These are phyloP conservation scores for Xenopus tropicalis DNA, from an alignment of 2,113 vertebrate species.

Conservation along the genomic window UCB_Xtro_10.0 CM004450.2:94190001-94190500, in stretches of 20 bases:
- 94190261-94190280: slow-evolving; percentile 38
- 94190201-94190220: slow-evolving; percentile 41
- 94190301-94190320: slow-evolving; percentile 10
- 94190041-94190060: not conserved
- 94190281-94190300: slow-evolving; percentile 23
- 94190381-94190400: slow-evolving; percentile 23
- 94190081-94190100: not conserved
- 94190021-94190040: not conserved
- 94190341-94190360: slow-evolving; percentile 5
- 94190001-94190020: too few relatives aligned
- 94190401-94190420: not conserved
- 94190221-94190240: slow-evolving; percentile 44
- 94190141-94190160: slow-evolving; percentile 29
- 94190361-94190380: slow-evolving; percentile 21
- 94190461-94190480: not conserved
- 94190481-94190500: not conserved
- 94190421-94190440: not conserved
- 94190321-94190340: slow-evolving; percentile 19
- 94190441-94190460: not conserved
- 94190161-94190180: slow-evolving; percentile 54
- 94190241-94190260: not conserved
- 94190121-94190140: slow-evolving; percentile 23
- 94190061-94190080: slow-evolving; percentile 8
- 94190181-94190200: slow-evolving; percentile 55
- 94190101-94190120: not conserved